phyloP scores from a whole-genome alignment of 2,113 vertebrate genomes.

The Platysteira castanea region DNA sequence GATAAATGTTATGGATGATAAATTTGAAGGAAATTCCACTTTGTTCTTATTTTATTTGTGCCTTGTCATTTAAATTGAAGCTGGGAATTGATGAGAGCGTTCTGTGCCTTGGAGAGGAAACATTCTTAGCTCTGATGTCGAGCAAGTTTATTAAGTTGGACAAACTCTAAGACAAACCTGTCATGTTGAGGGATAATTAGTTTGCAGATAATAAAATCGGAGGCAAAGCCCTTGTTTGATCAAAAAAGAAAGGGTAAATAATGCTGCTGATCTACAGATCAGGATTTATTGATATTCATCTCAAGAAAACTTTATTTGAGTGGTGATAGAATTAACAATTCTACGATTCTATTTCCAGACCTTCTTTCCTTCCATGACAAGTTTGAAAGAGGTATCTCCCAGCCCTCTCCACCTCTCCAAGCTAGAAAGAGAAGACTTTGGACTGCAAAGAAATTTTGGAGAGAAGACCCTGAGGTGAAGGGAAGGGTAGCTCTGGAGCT shows the following conservation, averaged over 20 bases:
- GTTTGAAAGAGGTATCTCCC: not conserved
- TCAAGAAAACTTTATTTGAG: not conserved
- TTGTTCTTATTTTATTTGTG: constrained; percentile 9
- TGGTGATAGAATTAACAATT: not conserved
- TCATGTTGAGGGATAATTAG: not conserved
- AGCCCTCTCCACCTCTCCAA: not conserved
- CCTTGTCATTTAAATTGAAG: not conserved
- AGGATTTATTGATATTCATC: not conserved
- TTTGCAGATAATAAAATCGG: not conserved
- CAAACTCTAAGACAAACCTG: not conserved
- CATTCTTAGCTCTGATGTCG: not conserved
- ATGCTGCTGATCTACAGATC: not conserved
- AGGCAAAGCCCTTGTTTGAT: not conserved
- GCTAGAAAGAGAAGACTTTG: not conserved
- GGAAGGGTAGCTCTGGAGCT: not conserved
- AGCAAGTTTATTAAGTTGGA: constrained; percentile 9
- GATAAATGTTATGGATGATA: not conserved
- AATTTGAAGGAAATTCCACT: not conserved
- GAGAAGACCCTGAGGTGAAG: not conserved
- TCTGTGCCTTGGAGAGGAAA: constrained; percentile 15
- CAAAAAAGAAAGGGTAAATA: not conserved
- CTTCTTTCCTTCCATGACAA: not conserved
- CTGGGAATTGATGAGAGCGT: not conserved
- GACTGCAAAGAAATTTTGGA: not conserved
- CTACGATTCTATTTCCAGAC: not conserved